Evolutionary conservation across 2,888 invertebrate genomes (phyloP), one percentile per base, ranked within the genome.

Genomic region (Epinotia ramella): DNA sequence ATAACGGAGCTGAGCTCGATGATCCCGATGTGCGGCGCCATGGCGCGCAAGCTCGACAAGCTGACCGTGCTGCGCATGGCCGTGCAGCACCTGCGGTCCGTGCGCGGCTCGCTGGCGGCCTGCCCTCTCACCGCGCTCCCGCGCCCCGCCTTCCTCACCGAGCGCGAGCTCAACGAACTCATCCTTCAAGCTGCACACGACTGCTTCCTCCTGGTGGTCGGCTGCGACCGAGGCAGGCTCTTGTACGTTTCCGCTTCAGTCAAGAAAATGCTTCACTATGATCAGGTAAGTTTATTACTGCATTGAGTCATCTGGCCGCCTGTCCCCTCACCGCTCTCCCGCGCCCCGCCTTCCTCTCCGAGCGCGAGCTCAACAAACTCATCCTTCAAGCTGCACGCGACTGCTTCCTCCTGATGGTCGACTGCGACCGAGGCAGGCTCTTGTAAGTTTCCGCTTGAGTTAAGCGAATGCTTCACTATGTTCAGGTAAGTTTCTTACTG

Each of bases 1-100:
- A 99, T 99, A 82, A 96, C 97, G 3, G 98, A 99, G 89, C 90
- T 99, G 75, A 97, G 98, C 70, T 95, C 97, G 1, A 97, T 99
- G 96, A 96, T 99, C 24, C 99, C 99, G 0, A 98, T 98, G 98
- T 99, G 99, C 87, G 97, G 97, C 82, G 98, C 98, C 4, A 97
- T 98, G 97, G 97, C 98, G 49, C 95, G 98, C 73, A 99, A 99
- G 92, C 93, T 99, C 84, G 99, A 99, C 93, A 99, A 99, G 91
- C 94, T 99, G 81, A 99, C 98, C 0, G 97, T 97, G 40, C 93
- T 99, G 40, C 95, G 98, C 3, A 97, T 99, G 98, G 98, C 98
- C 0, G 99, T 98, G 20, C 98, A 98, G 88, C 98, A 99, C 89
- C 91, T 99, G 84, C 97, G 98, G 80, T 96, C 97, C 82, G 96